phyloP scores from a whole-genome alignment of 2,797 vertebrate species.

The Neomorphus geoffroyi region DNA sequence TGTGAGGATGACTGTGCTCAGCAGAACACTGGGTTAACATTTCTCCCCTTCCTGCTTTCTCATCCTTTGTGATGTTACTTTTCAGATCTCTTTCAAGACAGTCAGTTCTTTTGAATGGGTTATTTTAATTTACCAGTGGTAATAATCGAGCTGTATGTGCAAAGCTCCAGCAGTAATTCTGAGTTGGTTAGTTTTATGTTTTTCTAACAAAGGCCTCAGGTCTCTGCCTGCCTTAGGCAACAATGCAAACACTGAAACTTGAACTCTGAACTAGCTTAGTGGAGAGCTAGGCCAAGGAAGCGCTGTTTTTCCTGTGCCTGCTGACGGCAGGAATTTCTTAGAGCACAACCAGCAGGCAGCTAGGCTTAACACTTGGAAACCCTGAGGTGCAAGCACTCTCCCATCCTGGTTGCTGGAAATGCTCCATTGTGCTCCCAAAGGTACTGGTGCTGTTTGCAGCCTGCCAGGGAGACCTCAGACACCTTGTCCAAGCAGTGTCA shows the following conservation, averaged over 20 bases:
- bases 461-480: not conserved
- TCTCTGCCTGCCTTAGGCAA: not conserved
- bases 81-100: not conserved
- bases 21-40: not conserved
- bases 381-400: not conserved
- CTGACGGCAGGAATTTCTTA: not conserved
- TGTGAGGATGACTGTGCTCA: conserved; percentile 54
- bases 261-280: not conserved
- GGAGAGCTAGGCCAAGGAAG: not conserved
- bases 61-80: not conserved
- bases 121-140: not conserved
- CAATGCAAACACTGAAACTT: not conserved
- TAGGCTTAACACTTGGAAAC: not conserved
- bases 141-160: not conserved
- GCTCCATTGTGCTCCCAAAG: not conserved
- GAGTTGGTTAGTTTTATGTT: not conserved
- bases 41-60: not conserved
- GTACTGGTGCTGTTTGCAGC: not conserved
- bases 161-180: not conserved
- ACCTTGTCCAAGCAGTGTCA: not conserved
- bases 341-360: not conserved
- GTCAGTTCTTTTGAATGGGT: not conserved
- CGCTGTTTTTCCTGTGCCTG: not conserved
- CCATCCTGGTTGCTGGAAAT: not conserved
- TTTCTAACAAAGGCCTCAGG: not conserved